Base-by-base conservation (phyloP, 2,888 invertebrate genomes). In the Drosophila phalerata region DNA sequence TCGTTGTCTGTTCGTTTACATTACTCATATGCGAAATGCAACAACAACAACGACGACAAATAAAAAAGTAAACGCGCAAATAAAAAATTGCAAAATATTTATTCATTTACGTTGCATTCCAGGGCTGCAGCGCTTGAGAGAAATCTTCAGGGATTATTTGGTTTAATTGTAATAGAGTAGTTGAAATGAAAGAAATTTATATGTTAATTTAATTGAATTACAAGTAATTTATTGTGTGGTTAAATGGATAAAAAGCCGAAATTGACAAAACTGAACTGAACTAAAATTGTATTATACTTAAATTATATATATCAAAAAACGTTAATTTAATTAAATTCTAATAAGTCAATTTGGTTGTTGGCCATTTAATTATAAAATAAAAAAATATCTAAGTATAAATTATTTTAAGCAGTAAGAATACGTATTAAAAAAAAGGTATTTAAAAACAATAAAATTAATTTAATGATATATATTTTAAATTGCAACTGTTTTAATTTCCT, bases 1-100 rank as follows among this genome's bases (percentile, higher is more conserved):
- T 64, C 71, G 67, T 60, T 73, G 78, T 73, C 63, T 78, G 75
- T 75, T 58, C 66, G 66, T 64, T 76, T 77, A 76, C 84, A 83
- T 84, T 83, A 85, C 84, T 85, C 85, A 83, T 81, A 85, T 75
- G 69, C 70, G 77, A 55, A 40, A 43, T 37, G 45, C 74, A 79
- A 56, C 69, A 80, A 47, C 53, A 79, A 56, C 69, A 80, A 47
- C 53, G 28, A 9, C 32, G 22, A 22, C 38, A 10, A 70, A 70
- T 64, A 58, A 55, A 65, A 67, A 65, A 51, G 22, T 45, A 45
- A 25, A 61, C 47, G 48, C 49, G 61, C 60, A 69, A 69, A 69
- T 69, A 77, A 76, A 79, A 85, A 74, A 70, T 75, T 70, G 72
- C 57, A 81, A 75, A 83, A 77, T 81, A 77, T 81, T 79, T 85